A percentile compares a stretch with the other conserved stretches of the same genome.
Evolutionary conservation across 2,888 invertebrate species (phyloP).

Genomic region (Megaustenia siamemsis): DNA sequence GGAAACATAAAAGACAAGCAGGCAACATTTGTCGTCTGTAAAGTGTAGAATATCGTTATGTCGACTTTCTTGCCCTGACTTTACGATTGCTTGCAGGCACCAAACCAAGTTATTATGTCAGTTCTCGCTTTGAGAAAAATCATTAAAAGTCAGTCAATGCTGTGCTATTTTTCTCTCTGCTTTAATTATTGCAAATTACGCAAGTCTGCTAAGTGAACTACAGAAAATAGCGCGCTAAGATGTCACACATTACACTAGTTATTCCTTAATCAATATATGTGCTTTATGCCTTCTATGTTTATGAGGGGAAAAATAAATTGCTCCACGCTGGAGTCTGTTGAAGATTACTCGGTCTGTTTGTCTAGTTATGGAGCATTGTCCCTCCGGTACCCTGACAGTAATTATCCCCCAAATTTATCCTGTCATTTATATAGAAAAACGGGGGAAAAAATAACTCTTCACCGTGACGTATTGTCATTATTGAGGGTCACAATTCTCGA

Average conservation of each 20-base stretch:
- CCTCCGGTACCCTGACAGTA: conserved; percentile 2
- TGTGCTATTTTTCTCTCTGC: background rate
- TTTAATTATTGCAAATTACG: conserved; percentile 31
- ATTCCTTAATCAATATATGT: conserved; percentile 4
- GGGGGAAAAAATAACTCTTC: too few species aligned
- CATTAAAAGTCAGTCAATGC: conserved; percentile 34
- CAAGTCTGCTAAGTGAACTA: background rate
- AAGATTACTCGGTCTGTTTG: background rate
- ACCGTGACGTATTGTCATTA: background rate
- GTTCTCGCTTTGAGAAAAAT: background rate
- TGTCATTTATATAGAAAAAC: background rate
- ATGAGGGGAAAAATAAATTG: background rate
- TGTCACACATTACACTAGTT: conserved; percentile 3
- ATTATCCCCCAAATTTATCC: background rate
- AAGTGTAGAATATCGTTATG: background rate
- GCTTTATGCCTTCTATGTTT: conserved; percentile 24
- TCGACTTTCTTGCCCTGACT: background rate
- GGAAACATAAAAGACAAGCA: too few species aligned
- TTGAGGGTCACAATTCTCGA: background rate
- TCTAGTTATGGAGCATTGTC: background rate
- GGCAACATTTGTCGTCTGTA: background rate
- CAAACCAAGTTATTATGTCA: background rate
- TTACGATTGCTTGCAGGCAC: background rate
- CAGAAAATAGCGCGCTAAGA: conserved; percentile 25
- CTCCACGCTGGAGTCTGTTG: background rate